Evolutionary conservation across 2,888 invertebrate species (phyloP).

Genomic region (Electrophaes corylata): DNA sequence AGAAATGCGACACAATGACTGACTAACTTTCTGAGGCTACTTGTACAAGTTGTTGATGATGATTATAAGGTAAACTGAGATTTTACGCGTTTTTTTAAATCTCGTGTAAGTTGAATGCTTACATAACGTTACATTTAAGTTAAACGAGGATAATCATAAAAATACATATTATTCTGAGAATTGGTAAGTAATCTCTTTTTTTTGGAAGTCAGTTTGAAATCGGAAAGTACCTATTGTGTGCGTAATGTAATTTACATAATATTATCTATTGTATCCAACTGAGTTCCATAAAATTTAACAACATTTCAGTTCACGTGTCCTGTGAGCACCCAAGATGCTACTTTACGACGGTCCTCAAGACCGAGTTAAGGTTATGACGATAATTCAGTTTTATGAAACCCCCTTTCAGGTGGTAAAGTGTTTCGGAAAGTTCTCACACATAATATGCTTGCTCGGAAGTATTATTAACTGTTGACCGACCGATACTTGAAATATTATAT

Average conservation of each 20-base stretch:
- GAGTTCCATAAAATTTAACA: slow-evolving; percentile 80
- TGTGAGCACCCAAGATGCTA: slow-evolving; percentile 74
- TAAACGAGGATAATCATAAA: not conserved
- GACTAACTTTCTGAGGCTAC: too few relatives aligned
- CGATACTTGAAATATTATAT: too few relatives aligned
- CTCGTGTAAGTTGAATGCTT: not conserved
- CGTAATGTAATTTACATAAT: slow-evolving; percentile 70
- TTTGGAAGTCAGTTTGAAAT: slow-evolving; percentile 1
- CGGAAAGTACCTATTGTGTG: slow-evolving; percentile 10
- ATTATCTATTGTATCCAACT: slow-evolving; percentile 68
- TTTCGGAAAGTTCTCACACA: slow-evolving; percentile 75
- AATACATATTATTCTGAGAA: not conserved
- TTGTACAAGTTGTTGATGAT: too few relatives aligned
- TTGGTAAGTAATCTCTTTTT: slow-evolving; percentile 3
- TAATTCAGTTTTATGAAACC: slow-evolving; percentile 83
- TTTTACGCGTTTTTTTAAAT: not conserved
- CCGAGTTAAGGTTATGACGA: slow-evolving; percentile 79
- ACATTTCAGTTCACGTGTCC: slow-evolving; percentile 73
- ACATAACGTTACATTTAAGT: not conserved
- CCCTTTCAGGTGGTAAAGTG: slow-evolving; percentile 78
- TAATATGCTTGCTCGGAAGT: slow-evolving; percentile 37
- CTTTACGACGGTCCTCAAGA: slow-evolving; percentile 78
- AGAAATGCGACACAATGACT: too few relatives aligned
- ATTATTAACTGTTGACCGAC: not conserved
- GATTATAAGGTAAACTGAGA: too few relatives aligned